A percentile compares a stretch with the other conserved stretches of the same genome.
Evolutionary conservation across 2,888 invertebrate genomes (phyloP).

Genomic region (Macrosoma leucophasiata): DNA sequence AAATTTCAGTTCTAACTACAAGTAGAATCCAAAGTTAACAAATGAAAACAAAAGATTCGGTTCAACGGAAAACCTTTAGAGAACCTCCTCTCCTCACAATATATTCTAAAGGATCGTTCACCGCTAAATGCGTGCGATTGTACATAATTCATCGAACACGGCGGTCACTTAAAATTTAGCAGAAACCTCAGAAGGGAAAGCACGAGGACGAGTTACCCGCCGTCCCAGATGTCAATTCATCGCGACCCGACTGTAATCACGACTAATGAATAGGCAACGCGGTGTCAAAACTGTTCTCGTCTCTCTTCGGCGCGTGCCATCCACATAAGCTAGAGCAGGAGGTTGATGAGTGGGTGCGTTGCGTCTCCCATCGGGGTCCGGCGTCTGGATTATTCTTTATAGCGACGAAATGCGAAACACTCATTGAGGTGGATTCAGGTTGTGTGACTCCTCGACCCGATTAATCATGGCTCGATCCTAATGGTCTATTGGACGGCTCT

Average conservation of each 20-base stretch:
- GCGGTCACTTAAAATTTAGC: slow-evolving; percentile 55
- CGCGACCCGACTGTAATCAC: slow-evolving; percentile 56
- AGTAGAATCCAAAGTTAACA: too few species aligned
- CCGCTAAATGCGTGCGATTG: slow-evolving; percentile 12
- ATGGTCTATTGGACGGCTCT: slow-evolving; percentile 34
- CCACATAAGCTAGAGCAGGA: slow-evolving; percentile 45
- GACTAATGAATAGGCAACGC: slow-evolving; percentile 70
- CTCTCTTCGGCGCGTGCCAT: slow-evolving; percentile 42
- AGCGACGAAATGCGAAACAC: slow-evolving; percentile 66
- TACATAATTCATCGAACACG: slow-evolving; percentile 49
- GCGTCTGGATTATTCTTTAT: slow-evolving; percentile 68
- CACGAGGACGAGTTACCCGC: slow-evolving; percentile 51
- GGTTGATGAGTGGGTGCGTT: slow-evolving; percentile 38
- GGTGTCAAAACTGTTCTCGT: slow-evolving; percentile 45
- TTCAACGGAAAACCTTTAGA: too few species aligned
- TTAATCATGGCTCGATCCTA: slow-evolving; percentile 52
- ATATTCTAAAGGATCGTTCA: too few species aligned
- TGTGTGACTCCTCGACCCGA: slow-evolving; percentile 63
- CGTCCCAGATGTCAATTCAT: slow-evolving; percentile 72
- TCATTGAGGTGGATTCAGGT: slow-evolving; percentile 66
- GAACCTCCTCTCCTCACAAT: too few species aligned
- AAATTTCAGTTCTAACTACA: too few species aligned
- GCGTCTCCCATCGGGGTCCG: slow-evolving; percentile 50
- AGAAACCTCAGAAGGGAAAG: slow-evolving; percentile 63
- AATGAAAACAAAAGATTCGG: too few species aligned